A percentile compares a stretch with the other conserved stretches of the same genome.
Evolutionary conservation across 2,888 invertebrate species (phyloP).

Genomic region (Plebejus argus): DNA sequence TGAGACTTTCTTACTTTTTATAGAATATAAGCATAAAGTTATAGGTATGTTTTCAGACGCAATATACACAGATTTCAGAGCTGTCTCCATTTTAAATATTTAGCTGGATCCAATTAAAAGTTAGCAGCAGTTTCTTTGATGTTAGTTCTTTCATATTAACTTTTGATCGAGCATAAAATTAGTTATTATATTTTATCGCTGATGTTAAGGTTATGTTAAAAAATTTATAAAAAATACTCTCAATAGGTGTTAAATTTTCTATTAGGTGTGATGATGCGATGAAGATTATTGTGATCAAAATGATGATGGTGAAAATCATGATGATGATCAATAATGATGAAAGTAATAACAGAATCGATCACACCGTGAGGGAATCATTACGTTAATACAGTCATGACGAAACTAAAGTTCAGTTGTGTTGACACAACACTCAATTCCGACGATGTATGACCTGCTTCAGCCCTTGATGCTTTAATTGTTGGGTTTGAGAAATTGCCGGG

Average conservation of each 20-base stretch:
- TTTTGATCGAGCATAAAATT: neutral
- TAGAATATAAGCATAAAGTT: too few relatives aligned
- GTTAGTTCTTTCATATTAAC: neutral
- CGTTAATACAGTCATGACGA: slow-evolving; percentile 49
- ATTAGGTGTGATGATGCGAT: neutral
- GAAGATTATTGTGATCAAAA: neutral
- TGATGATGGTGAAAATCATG: neutral
- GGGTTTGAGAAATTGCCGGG: neutral
- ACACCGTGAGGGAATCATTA: slow-evolving; percentile 44
- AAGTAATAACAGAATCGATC: slow-evolving; percentile 46
- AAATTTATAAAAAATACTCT: neutral
- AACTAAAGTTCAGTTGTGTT: slow-evolving; percentile 50
- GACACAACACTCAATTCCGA: slow-evolving; percentile 33
- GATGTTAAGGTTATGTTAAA: neutral
- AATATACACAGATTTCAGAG: neutral
- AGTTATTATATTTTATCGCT: neutral
- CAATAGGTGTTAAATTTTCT: too few relatives aligned
- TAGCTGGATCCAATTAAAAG: neutral
- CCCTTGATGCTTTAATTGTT: slow-evolving; percentile 45
- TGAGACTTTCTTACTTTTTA: too few relatives aligned
- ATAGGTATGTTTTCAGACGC: too few relatives aligned
- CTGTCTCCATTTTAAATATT: neutral
- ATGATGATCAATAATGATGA: neutral
- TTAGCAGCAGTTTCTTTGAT: neutral
- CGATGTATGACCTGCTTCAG: slow-evolving; percentile 13